Conservation (phyloP, 2,113 vertebrate genomes). For the Macroglossus sobrinus region DNA sequence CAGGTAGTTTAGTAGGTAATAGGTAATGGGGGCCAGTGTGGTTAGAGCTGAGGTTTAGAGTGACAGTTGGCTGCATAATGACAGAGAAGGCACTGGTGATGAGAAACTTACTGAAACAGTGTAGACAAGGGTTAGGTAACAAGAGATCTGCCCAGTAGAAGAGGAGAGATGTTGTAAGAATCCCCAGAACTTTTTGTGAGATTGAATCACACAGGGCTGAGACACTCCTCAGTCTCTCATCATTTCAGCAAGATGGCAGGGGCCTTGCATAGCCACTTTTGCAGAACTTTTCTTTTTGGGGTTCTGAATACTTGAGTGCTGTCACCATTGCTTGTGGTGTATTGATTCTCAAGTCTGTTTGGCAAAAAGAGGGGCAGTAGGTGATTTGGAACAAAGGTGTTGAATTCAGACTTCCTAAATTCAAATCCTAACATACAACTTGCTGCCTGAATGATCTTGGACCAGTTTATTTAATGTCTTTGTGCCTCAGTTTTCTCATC, state of each 20-base stretch:
- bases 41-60: not conserved
- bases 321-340: no score
- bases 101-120: not conserved
- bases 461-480: not conserved
- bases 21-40: not conserved
- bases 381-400: not conserved
- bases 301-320: not conserved
- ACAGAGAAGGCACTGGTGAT: not conserved
- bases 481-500: not conserved
- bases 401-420: not conserved
- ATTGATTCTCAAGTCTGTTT: not conserved
- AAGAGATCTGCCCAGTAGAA: not conserved
- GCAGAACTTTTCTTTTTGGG: not conserved
- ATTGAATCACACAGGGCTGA: not conserved
- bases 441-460: not conserved
- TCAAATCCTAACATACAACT: not conserved
- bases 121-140: not conserved
- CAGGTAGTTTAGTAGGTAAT: not conserved
- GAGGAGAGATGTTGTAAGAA: not conserved
- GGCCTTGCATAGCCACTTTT: accelerated
- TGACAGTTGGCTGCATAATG: not conserved
- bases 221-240: not conserved
- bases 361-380: accelerated
- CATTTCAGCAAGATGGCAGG: not conserved
- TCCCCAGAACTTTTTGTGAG: not conserved